Conservation (phyloP, 2,888 invertebrate species). For the Spilosoma lubricipeda region DNA sequence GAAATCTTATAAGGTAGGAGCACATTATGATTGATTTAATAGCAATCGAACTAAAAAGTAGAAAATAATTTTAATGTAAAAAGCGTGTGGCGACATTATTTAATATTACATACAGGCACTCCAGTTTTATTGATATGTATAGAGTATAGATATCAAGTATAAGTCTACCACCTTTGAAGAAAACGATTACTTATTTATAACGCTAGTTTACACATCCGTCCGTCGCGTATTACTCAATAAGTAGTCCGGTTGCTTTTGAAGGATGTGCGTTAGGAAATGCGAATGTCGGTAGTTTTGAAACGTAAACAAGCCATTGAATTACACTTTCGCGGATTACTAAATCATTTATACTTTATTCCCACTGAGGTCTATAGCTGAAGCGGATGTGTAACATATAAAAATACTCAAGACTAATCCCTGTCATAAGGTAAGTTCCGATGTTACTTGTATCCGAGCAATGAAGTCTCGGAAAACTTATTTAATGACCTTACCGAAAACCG, state of each 20-base stretch:
- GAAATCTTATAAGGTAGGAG: no score
- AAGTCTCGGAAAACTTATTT: not conserved
- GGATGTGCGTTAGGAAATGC: conserved; percentile 17
- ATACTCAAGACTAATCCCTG: not conserved
- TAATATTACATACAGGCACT: no score
- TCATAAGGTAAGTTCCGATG: not conserved
- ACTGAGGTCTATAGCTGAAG: not conserved
- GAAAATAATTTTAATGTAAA: no score
- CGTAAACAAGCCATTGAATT: conserved; percentile 15
- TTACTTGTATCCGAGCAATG: no score
- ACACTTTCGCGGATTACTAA: conserved; percentile 9
- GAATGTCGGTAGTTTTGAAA: conserved; percentile 16
- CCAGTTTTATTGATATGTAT: not conserved
- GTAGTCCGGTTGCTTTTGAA: conserved; percentile 13
- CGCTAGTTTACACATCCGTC: not conserved
- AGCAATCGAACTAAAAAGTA: no score
- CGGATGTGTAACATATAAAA: not conserved
- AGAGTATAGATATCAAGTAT: not conserved
- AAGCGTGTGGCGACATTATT: no score
- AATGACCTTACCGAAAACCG: not conserved
- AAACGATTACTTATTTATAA: not conserved
- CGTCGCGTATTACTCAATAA: conserved; percentile 5
- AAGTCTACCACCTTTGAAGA: not conserved
- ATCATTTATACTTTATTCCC: conserved; percentile 1
- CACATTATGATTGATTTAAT: no score